Percentiles rank a stretch among this genome's conserved stretches.
Conservation (phyloP, 2,888 invertebrate genomes). For the Clepsis dumicolana region DNA sequence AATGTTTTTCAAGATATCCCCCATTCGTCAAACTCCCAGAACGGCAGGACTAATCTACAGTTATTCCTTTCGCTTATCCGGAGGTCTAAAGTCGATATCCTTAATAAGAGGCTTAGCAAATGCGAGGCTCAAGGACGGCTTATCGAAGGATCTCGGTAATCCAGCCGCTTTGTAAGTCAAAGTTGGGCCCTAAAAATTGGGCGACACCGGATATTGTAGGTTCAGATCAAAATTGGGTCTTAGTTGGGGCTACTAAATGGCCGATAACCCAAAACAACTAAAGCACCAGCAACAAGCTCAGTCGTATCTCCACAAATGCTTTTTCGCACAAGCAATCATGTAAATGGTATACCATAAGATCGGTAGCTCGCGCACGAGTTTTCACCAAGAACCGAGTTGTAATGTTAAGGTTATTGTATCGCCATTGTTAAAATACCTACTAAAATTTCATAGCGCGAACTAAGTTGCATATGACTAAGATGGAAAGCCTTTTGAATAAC, state of each 20-base stretch:
- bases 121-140: slow-evolving; percentile 1
- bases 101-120: slow-evolving; percentile 19
- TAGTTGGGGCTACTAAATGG: background rate
- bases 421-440: too few relatives aligned
- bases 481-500: too few relatives aligned
- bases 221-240: background rate
- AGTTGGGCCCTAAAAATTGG: background rate
- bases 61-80: slow-evolving; percentile 9
- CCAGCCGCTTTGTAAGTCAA: slow-evolving; percentile 20
- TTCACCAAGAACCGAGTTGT: too few relatives aligned
- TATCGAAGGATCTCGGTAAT: slow-evolving; percentile 14
- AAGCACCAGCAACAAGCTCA: too few relatives aligned
- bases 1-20: background rate
- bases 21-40: slow-evolving; percentile 1
- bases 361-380: too few relatives aligned
- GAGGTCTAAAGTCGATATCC: slow-evolving; percentile 20
- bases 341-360: too few relatives aligned
- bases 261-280: too few relatives aligned
- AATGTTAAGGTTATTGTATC: too few relatives aligned
- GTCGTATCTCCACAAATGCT: too few relatives aligned
- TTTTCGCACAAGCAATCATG: too few relatives aligned
- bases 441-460: too few relatives aligned
- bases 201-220: background rate
- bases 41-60: slow-evolving; percentile 7
- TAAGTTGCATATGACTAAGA: too few relatives aligned